A percentile compares a stretch with the other conserved stretches of the same genome.
These are phyloP conservation scores for Drosophila guanche DNA, from an alignment of 1,140 invertebrate genomes.

Conservation along the genomic window DNA sequence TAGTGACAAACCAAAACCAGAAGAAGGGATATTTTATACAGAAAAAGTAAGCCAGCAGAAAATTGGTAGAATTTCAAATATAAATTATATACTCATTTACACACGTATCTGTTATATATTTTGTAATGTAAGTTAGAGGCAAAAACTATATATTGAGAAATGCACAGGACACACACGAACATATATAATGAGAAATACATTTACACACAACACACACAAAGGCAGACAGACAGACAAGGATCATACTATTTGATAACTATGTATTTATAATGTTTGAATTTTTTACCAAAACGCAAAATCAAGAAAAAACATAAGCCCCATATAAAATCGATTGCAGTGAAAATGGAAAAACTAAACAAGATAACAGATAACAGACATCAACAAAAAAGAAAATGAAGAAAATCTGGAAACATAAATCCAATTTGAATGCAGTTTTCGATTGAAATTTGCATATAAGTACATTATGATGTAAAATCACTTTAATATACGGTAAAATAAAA, in stretches of 20 bases:
- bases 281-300: conserved; percentile 67
- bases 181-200: conserved; percentile 58
- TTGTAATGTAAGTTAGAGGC: conserved; percentile 78
- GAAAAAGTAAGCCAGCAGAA: conserved; percentile 20
- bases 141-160: conserved; percentile 55
- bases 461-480: conserved; percentile 82
- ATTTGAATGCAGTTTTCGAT: conserved; percentile 69
- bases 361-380: conserved; percentile 45
- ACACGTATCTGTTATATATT: conserved; percentile 79
- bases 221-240: conserved; percentile 21
- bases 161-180: conserved; percentile 41
- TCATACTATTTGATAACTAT: conserved; percentile 81
- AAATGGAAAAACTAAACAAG: conserved; percentile 46
- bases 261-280: conserved; percentile 82
- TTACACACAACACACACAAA: conserved; percentile 38
- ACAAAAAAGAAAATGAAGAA: conserved; percentile 22
- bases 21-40: conserved; percentile 57
- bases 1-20: conserved; percentile 35
- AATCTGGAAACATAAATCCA: conserved; percentile 23
- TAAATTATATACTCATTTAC: conserved; percentile 64
- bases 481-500: conserved; percentile 62
- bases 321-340: conserved; percentile 16
- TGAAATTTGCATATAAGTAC: conserved; percentile 77
- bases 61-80: conserved; percentile 49
- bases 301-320: conserved; percentile 25